Evolutionary conservation across 2,888 invertebrate genomes (phyloP).

Genomic region (Slavum lentiscoides): DNA sequence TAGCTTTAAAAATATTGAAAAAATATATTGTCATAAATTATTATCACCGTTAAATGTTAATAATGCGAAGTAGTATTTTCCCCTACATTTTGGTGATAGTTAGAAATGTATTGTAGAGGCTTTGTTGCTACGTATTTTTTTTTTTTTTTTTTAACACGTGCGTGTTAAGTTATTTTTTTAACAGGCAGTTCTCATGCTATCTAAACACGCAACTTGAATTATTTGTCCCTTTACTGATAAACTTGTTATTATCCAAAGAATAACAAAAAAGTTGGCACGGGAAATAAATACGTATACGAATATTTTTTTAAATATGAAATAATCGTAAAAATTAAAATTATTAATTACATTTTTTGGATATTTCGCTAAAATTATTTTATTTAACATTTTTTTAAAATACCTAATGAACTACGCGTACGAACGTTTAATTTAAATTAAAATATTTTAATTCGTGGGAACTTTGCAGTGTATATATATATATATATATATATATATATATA

Average conservation of each 20-base stretch:
- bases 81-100: neutral
- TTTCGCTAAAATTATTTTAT: neutral
- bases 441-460: too few relatives aligned
- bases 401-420: too few relatives aligned
- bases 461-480: too few relatives aligned
- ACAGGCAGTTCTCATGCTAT: constrained; percentile 36
- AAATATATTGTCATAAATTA: too few relatives aligned
- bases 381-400: too few relatives aligned
- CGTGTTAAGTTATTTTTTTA: constrained; percentile 41
- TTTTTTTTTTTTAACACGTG: constrained; percentile 31
- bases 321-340: neutral
- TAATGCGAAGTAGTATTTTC: constrained; percentile 4
- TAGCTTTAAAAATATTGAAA: too few relatives aligned
- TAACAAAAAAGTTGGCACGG: constrained; percentile 8
- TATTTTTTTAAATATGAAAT: constrained; percentile 16
- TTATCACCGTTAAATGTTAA: neutral
- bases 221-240: constrained; percentile 40
- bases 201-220: constrained; percentile 48
- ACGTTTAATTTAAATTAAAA: too few relatives aligned
- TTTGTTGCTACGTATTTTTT: constrained; percentile 13
- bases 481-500: too few relatives aligned
- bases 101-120: constrained; percentile 17
- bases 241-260: constrained; percentile 44
- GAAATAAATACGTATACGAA: constrained; percentile 34
- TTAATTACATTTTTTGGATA: constrained; percentile 27